These are phyloP conservation scores for Tachyglossus aculeatus DNA, from an alignment of 2,797 vertebrate species.

Conservation along the genomic window DNA sequence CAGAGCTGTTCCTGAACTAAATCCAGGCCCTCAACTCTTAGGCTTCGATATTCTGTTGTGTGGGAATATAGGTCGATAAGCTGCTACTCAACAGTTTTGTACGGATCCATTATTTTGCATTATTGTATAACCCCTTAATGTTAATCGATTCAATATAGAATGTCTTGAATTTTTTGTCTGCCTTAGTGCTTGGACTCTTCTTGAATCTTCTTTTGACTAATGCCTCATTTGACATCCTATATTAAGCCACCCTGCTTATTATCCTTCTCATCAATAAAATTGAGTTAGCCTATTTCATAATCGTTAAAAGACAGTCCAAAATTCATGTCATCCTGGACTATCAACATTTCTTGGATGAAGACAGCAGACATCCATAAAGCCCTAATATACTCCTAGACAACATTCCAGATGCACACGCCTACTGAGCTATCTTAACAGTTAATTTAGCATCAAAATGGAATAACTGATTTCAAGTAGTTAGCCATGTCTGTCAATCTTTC, in stretches of 20 bases:
- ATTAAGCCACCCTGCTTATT: background rate
- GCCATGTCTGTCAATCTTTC: slow-evolving; percentile 55
- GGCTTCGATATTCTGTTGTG: too few species aligned
- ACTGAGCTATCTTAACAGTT: slow-evolving; percentile 42
- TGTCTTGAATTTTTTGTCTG: too few species aligned
- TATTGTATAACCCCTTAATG: too few species aligned
- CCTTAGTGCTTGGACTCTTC: too few species aligned
- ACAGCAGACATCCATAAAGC: slow-evolving; percentile 42
- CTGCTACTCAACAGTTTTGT: too few species aligned
- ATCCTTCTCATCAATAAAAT: background rate
- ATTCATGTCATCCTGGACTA: slow-evolving; percentile 11
- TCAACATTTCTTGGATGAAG: slow-evolving; percentile 26
- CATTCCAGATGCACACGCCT: slow-evolving; percentile 28
- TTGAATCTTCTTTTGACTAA: too few species aligned
- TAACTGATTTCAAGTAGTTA: slow-evolving; percentile 56
- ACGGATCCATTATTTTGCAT: too few species aligned
- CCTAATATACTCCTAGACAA: slow-evolving; percentile 51
- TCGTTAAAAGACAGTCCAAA: background rate
- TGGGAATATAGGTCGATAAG: too few species aligned
- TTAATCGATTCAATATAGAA: too few species aligned
- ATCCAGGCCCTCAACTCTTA: too few species aligned
- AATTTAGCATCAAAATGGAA: slow-evolving; percentile 61
- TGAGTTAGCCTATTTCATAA: slow-evolving; percentile 1
- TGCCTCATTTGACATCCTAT: background rate
- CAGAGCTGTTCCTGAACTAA: too few species aligned